Percentiles rank a stretch among this genome's conserved stretches.
phyloP scores from a whole-genome alignment of 1,140 invertebrate species.

The Oryzaephilus surinamensis region DNA sequence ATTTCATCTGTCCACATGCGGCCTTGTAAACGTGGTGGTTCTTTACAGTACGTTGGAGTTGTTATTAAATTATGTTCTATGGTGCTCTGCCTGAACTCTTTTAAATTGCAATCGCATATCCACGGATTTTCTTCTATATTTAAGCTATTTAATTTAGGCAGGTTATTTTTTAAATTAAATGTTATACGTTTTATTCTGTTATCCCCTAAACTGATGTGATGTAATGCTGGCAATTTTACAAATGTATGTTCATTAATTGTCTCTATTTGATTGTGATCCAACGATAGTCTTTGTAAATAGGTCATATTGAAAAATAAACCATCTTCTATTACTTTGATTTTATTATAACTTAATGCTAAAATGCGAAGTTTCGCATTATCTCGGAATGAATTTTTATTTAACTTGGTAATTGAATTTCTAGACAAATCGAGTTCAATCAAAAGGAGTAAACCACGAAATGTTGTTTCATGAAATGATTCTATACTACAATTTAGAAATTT shows the following conservation, averaged over 20 bases:
- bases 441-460: slow-evolving; percentile 63
- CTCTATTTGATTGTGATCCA: slow-evolving; percentile 62
- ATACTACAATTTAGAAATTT: slow-evolving; percentile 62
- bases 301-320: slow-evolving; percentile 63
- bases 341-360: slow-evolving; percentile 62
- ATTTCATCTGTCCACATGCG: slow-evolving; percentile 62
- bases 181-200: slow-evolving; percentile 52
- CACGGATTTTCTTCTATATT: slow-evolving; percentile 74
- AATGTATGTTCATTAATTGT: slow-evolving; percentile 62
- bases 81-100: slow-evolving; percentile 66
- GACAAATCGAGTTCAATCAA: slow-evolving; percentile 79
- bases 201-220: slow-evolving; percentile 53
- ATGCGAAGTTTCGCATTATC: slow-evolving; percentile 57
- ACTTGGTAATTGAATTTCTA: slow-evolving; percentile 55
- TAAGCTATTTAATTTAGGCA: slow-evolving; percentile 58
- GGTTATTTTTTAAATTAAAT: slow-evolving; percentile 31
- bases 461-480: slow-evolving; percentile 53
- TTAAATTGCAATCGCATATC: slow-evolving; percentile 78
- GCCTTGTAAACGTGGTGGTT: slow-evolving; percentile 52
- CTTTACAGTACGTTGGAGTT: slow-evolving; percentile 54
- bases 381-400: slow-evolving; percentile 61
- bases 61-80: slow-evolving; percentile 61
- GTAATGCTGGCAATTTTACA: slow-evolving; percentile 53
- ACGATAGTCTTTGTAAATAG: slow-evolving; percentile 61
- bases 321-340: slow-evolving; percentile 57